phyloP scores from a whole-genome alignment of 2,888 invertebrate genomes.

The Melinaea marsaeus region DNA sequence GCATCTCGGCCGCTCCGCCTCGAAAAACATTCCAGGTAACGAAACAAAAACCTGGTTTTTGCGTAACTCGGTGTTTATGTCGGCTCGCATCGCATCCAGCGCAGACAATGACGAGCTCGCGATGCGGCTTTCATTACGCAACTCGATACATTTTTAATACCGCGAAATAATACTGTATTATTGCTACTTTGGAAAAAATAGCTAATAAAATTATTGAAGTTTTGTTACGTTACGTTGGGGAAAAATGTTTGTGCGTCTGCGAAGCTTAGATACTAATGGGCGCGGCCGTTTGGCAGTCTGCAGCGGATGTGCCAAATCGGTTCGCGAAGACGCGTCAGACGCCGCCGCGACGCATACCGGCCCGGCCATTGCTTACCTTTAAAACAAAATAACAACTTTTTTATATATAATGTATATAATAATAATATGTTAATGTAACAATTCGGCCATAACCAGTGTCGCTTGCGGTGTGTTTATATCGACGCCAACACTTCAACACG shows the following conservation, averaged over 20 bases:
- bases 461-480: conserved; percentile 37
- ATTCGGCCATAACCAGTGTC: too few species aligned
- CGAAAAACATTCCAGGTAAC: conserved; percentile 66
- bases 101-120: conserved; percentile 57
- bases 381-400: conserved; percentile 46
- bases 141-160: conserved; percentile 32
- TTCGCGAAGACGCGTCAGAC: conserved; percentile 72
- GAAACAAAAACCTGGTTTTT: conserved; percentile 60
- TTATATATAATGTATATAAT: conserved; percentile 34
- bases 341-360: conserved; percentile 68
- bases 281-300: conserved; percentile 53
- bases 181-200: conserved; percentile 4
- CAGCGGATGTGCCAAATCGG: conserved; percentile 77
- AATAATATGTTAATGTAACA: too few species aligned
- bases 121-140: conserved; percentile 53
- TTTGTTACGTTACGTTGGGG: conserved; percentile 36
- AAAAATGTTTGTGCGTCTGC: conserved; percentile 40
- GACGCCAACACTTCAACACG: conserved; percentile 68
- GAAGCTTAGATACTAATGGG: conserved; percentile 62
- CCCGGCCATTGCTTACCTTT: conserved; percentile 64
- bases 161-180: conserved; percentile 3
- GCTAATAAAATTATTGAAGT: conserved; percentile 2
- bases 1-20: conserved; percentile 65
- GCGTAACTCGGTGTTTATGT: conserved; percentile 63
- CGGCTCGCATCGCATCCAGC: conserved; percentile 53